phyloP scores from a whole-genome alignment of 1,140 invertebrate species.

The Lutraria rhynchaena region DNA sequence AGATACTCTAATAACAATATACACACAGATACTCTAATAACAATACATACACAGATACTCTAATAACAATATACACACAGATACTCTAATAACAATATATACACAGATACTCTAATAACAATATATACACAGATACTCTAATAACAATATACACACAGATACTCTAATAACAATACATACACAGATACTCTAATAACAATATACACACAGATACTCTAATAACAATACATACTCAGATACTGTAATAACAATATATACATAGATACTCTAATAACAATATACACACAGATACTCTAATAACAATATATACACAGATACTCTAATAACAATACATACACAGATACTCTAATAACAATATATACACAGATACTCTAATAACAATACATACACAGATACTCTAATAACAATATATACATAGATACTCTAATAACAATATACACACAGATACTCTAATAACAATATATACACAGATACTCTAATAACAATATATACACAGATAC shows the following conservation, averaged over 20 bases:
- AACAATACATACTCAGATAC: constrained; percentile 28
- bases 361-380: constrained; percentile 65
- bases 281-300: constrained; percentile 59
- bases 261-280: constrained; percentile 59
- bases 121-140: background rate
- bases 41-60: background rate
- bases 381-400: background rate
- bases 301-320: constrained; percentile 63
- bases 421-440: constrained; percentile 13
- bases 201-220: constrained; percentile 36
- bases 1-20: background rate
- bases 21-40: background rate
- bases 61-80: background rate
- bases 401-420: constrained; percentile 15
- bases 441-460: constrained; percentile 29
- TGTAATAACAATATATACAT: constrained; percentile 58
- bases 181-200: constrained; percentile 8
- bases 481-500: constrained; percentile 15
- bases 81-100: background rate
- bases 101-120: background rate
- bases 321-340: constrained; percentile 62
- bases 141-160: background rate
- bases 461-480: constrained; percentile 32
- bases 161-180: background rate
- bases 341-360: constrained; percentile 69